These are phyloP conservation scores for Actinia tenebrosa DNA, from an alignment of 64 coral and sea anemone species.

Conservation along the genomic window DNA sequence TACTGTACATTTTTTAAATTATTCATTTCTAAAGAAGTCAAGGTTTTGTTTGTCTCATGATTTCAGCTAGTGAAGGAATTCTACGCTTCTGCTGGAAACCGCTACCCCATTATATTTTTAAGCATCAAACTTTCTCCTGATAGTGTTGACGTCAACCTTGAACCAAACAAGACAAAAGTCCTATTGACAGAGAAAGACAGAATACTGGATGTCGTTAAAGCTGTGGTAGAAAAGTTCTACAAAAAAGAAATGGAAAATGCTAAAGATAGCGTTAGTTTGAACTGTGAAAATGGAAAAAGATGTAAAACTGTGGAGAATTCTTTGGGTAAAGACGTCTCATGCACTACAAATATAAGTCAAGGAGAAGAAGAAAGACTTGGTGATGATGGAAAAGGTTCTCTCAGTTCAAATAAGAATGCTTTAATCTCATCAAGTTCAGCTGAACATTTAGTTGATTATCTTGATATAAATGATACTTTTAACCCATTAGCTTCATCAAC, in stretches of 20 bases:
- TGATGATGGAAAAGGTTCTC: not conserved
- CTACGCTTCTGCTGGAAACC: constrained; percentile 45
- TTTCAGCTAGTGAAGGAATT: constrained; percentile 64
- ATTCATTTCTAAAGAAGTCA: too few species aligned
- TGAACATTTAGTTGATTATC: not conserved
- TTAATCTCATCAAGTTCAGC: not conserved
- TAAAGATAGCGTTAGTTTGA: not conserved
- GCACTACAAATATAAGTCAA: not conserved
- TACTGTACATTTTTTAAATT: too few species aligned
- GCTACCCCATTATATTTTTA: constrained; percentile 65
- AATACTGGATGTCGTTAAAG: constrained; percentile 45
- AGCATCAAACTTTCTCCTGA: constrained; percentile 66
- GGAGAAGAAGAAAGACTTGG: not conserved
- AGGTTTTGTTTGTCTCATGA: not conserved
- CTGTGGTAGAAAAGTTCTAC: constrained; percentile 67
- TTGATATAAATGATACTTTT: not conserved
- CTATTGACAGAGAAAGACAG: constrained; percentile 82
- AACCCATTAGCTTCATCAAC: constrained; percentile 8
- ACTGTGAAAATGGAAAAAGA: not conserved
- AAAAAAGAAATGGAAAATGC: not conserved
- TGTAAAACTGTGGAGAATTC: not conserved
- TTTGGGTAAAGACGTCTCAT: not conserved
- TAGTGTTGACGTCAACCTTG: constrained; percentile 82
- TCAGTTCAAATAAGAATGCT: not conserved
- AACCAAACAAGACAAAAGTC: constrained; percentile 94